Evolutionary conservation across 1,140 invertebrate species (phyloP).

Genomic region (Listronotus oregonensis): DNA sequence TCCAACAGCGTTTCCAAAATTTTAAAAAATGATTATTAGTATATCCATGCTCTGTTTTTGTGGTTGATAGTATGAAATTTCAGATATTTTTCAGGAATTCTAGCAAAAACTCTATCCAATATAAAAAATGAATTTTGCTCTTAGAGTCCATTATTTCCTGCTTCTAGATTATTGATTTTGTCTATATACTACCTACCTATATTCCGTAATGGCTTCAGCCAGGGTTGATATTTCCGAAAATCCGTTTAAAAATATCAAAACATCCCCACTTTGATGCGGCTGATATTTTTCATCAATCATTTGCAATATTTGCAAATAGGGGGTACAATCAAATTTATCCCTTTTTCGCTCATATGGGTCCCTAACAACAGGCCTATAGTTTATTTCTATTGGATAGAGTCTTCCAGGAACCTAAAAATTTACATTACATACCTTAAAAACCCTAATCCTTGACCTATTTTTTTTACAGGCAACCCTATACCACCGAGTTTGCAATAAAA

Average conservation of each 20-base stretch:
- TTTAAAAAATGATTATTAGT: no score
- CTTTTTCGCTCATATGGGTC: slow-evolving; percentile 72
- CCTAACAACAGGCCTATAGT: slow-evolving; percentile 81
- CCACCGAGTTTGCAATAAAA: no score
- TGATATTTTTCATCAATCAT: slow-evolving; percentile 89
- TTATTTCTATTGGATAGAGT: slow-evolving; percentile 88
- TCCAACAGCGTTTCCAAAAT: no score
- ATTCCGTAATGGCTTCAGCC: slow-evolving; percentile 85
- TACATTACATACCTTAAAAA: not conserved
- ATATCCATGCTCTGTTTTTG: no score
- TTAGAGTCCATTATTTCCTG: no score
- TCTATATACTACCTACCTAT: slow-evolving; percentile 59
- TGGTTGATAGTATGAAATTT: no score
- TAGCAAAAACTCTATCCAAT: no score
- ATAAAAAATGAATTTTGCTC: no score
- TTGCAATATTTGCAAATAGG: slow-evolving; percentile 91
- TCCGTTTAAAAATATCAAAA: slow-evolving; percentile 96
- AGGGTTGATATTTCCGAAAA: slow-evolving; percentile 93
- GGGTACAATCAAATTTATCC: slow-evolving; percentile 84
- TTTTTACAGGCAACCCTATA: no score
- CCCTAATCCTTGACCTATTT: slow-evolving; percentile 57
- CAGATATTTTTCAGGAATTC: no score
- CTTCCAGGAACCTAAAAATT: slow-evolving; percentile 80
- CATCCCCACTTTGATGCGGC: slow-evolving; percentile 87
- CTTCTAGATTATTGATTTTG: no score